A percentile compares a stretch with the other conserved stretches of the same genome.
These are phyloP conservation scores for Eriosoma lanigerum DNA, from an alignment of 1,140 invertebrate species.

Conservation along the genomic window DNA sequence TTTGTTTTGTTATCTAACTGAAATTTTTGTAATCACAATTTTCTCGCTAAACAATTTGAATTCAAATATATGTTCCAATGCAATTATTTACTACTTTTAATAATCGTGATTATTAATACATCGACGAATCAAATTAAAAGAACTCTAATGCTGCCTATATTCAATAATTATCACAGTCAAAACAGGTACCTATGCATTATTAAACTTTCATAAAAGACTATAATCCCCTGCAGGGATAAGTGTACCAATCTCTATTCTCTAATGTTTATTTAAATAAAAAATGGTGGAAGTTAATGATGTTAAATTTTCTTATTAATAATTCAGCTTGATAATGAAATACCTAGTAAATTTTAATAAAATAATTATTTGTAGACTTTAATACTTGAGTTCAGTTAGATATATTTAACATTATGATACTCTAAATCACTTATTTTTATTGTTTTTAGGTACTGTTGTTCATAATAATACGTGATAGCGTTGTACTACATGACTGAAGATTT, in stretches of 20 bases:
- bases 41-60: slow-evolving; percentile 27
- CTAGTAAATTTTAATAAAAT: background rate
- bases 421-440: background rate
- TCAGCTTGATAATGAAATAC: background rate
- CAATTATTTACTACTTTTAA: slow-evolving; percentile 12
- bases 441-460: slow-evolving; percentile 8
- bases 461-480: background rate
- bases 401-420: background rate
- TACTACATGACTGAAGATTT: slow-evolving; percentile 47
- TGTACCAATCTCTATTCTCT: background rate
- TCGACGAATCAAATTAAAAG: background rate
- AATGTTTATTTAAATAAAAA: slow-evolving; percentile 22
- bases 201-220: background rate
- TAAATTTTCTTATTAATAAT: background rate
- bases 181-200: background rate
- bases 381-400: background rate
- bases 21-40: slow-evolving; percentile 43
- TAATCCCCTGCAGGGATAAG: slow-evolving; percentile 40
- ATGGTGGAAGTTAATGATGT: slow-evolving; percentile 1
- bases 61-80: background rate
- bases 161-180: background rate
- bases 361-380: background rate
- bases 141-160: background rate
- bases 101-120: background rate
- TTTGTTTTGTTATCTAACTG: slow-evolving; percentile 43